Conservation (phyloP, 2,797 vertebrate species). For the Notoglanidium macrostoma region DNA sequence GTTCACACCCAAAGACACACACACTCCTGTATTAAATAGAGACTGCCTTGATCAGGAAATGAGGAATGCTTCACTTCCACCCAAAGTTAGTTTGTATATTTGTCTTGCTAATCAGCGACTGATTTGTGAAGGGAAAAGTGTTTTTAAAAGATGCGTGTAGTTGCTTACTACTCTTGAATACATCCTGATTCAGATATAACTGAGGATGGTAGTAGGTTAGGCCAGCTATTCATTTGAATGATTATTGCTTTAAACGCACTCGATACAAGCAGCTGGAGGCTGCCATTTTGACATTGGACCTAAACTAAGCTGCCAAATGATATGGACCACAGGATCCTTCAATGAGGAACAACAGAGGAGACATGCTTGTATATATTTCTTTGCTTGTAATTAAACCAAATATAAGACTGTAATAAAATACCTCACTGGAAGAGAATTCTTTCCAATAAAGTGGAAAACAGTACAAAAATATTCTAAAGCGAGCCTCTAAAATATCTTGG, state of each 20-base stretch:
- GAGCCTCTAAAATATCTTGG: neutral
- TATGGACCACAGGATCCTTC: neutral
- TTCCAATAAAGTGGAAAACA: neutral
- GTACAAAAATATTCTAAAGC: neutral
- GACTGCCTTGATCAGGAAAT: conserved; percentile 12
- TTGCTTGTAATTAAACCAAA: conserved; percentile 1
- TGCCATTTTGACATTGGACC: neutral
- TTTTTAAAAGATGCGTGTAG: neutral
- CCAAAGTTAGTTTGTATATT: neutral
- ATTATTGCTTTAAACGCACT: neutral
- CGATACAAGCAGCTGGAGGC: neutral
- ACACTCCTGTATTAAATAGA: conserved; percentile 34
- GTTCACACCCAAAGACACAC: conserved; percentile 73
- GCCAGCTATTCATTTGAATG: neutral
- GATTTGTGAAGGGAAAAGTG: neutral
- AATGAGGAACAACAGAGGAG: neutral
- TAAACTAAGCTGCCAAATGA: neutral
- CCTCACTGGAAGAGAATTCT: neutral
- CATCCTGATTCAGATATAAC: neutral
- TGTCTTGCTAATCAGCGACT: neutral
- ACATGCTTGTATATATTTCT: neutral
- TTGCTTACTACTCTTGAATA: neutral
- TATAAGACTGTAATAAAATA: neutral
- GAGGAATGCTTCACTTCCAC: neutral
- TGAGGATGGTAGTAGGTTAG: neutral